phyloP scores from a whole-genome alignment of 2,888 invertebrate genomes.

The Ophion obscuratus region DNA sequence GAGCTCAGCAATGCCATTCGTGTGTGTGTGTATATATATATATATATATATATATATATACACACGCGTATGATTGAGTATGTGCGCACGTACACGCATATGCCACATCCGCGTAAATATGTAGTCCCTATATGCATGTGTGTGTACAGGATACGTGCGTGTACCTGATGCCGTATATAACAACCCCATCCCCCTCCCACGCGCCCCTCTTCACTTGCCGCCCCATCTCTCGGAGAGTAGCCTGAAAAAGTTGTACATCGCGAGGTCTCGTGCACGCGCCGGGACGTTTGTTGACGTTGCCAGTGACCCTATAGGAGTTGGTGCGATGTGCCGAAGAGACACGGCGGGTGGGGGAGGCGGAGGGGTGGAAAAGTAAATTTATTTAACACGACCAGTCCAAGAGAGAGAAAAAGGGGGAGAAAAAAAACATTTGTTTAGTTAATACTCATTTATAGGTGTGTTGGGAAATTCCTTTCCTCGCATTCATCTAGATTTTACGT shows the following conservation, averaged over 20 bases:
- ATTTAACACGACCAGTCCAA: conserved; percentile 71
- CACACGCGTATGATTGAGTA: background rate
- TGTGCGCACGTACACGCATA: background rate
- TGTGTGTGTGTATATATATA: conserved; percentile 13
- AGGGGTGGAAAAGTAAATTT: conserved; percentile 72
- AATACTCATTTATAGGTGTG: background rate
- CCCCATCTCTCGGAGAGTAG: conserved; percentile 33
- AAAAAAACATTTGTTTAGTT: background rate
- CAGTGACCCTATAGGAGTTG: conserved; percentile 47
- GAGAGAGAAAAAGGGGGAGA: background rate
- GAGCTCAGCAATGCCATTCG: conserved; percentile 42
- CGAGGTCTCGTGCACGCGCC: conserved; percentile 40
- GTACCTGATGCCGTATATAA: conserved; percentile 46
- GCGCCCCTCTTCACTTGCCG: no score
- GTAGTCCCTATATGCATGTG: conserved; percentile 2
- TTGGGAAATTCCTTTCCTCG: background rate
- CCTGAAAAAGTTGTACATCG: conserved; percentile 67
- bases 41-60: conserved; percentile 1
- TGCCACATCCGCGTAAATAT: background rate
- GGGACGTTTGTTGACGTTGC: conserved; percentile 63
- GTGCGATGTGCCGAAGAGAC: conserved; percentile 42
- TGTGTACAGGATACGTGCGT: background rate
- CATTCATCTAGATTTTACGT: background rate
- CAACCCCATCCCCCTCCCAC: background rate
- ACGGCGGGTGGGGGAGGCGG: conserved; percentile 30